Conservation (phyloP, 2,888 invertebrate species). For the Sylvicola fuscatus region DNA sequence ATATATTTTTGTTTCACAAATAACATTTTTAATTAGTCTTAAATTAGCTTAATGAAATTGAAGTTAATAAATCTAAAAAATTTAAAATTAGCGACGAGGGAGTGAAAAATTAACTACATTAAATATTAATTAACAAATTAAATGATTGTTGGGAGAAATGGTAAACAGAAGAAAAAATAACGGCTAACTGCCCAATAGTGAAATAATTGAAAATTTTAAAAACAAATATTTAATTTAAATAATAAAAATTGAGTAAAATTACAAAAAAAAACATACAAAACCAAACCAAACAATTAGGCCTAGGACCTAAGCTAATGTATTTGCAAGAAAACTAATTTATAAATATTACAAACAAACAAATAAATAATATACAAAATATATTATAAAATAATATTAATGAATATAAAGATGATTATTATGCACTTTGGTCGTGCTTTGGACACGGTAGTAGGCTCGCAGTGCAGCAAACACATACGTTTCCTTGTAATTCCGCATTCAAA, state of each 20-base stretch:
- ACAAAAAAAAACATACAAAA: slow-evolving; percentile 3
- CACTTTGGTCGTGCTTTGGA: slow-evolving; percentile 6
- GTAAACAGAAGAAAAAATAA: slow-evolving; percentile 2
- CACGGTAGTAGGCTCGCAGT: slow-evolving; percentile 5
- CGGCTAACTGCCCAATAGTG: slow-evolving; percentile 1
- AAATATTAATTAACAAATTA: slow-evolving; percentile 1
- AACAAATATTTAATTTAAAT: slow-evolving; percentile 4
- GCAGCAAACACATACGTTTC: not conserved
- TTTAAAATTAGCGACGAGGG: not conserved
- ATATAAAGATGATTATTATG: slow-evolving; percentile 1
- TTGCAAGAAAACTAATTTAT: slow-evolving; percentile 2
- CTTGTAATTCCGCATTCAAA: not conserved
- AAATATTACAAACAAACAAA: slow-evolving; percentile 3
- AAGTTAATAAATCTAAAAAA: too few relatives aligned
- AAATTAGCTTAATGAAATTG: too few relatives aligned
- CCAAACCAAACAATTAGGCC: slow-evolving; percentile 4
- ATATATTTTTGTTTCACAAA: too few relatives aligned
- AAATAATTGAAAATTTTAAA: slow-evolving; percentile 3
- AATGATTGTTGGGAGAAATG: slow-evolving; percentile 1
- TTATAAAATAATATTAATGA: too few relatives aligned
- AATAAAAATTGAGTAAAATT: slow-evolving; percentile 3
- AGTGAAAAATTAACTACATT: slow-evolving; percentile 1
- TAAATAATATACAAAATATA: slow-evolving; percentile 3
- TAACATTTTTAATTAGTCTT: too few relatives aligned
- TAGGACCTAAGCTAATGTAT: slow-evolving; percentile 6